Conservation (phyloP, 2,888 invertebrate species). For the Cheilosia impressa region DNA sequence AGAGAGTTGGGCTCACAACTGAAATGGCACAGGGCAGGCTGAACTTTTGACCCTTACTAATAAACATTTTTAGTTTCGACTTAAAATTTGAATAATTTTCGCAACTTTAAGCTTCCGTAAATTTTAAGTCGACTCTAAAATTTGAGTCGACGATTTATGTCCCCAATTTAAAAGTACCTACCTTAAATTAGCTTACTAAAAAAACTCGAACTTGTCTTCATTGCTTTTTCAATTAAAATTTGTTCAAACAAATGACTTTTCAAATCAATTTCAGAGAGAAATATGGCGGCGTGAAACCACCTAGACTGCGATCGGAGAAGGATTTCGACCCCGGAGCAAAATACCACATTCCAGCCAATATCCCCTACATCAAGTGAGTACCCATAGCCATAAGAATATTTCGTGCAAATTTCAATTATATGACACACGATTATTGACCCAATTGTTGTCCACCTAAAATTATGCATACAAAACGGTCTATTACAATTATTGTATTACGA, state of each 20-base stretch:
- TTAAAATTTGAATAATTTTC: too few relatives aligned
- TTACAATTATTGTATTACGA: slow-evolving; percentile 35
- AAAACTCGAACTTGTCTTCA: neutral
- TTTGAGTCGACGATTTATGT: too few relatives aligned
- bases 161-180: neutral
- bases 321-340: slow-evolving; percentile 97
- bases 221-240: neutral
- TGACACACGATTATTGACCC: neutral
- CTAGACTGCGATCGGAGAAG: slow-evolving; percentile 91
- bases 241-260: neutral
- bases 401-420: slow-evolving; percentile 52
- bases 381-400: slow-evolving; percentile 53
- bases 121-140: too few relatives aligned
- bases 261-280: slow-evolving; percentile 86
- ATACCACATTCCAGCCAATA: slow-evolving; percentile 95
- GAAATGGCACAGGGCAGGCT: too few relatives aligned
- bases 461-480: neutral
- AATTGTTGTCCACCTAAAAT: neutral
- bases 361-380: slow-evolving; percentile 94
- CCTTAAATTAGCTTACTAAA: neutral
- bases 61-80: too few relatives aligned
- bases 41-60: too few relatives aligned
- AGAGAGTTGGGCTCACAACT: too few relatives aligned
- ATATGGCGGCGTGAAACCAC: slow-evolving; percentile 94
- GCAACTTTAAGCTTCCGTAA: too few relatives aligned